These are phyloP conservation scores for Chrysina gloriosa DNA, from an alignment of 2,888 invertebrate genomes.

Conservation along the genomic window DNA sequence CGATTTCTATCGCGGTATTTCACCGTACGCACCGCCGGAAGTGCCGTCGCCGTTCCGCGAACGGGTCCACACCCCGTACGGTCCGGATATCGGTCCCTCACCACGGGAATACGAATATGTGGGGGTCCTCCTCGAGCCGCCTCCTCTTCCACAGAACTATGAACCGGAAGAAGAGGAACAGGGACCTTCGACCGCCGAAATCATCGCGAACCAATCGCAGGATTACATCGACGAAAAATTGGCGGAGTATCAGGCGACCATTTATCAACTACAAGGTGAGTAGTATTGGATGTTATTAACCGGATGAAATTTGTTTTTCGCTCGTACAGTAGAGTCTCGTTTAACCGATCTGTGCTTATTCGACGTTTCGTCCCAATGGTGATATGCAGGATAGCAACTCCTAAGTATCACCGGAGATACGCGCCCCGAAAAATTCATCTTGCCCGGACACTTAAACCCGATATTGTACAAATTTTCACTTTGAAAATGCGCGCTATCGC, in stretches of 20 bases:
- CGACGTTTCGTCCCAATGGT: not conserved
- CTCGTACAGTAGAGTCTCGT: too few relatives aligned
- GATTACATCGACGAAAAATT: conserved; percentile 95
- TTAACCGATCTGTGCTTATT: not conserved
- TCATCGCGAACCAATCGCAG: conserved; percentile 92
- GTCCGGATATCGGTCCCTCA: conserved; percentile 64
- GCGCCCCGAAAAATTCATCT: too few relatives aligned
- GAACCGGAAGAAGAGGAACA: conserved; percentile 76
- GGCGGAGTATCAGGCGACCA: conserved; percentile 93
- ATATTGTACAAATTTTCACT: too few relatives aligned
- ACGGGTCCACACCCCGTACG: conserved; percentile 57
- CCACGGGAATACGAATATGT: conserved; percentile 76
- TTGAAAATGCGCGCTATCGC: not conserved
- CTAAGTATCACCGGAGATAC: too few relatives aligned
- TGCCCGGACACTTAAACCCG: too few relatives aligned
- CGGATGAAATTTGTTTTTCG: not conserved
- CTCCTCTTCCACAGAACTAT: conserved; percentile 64
- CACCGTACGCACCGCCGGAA: conserved; percentile 52
- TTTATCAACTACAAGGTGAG: conserved; percentile 89
- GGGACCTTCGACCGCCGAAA: conserved; percentile 90
- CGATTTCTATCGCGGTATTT: conserved; percentile 58
- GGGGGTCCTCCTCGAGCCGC: conserved; percentile 80
- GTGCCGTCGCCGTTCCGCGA: conserved; percentile 48
- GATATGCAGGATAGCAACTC: too few relatives aligned
- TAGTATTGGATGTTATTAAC: not conserved